Evolutionary conservation across 2,113 vertebrate species (phyloP).

Genomic region (Vulpes ferrilata): DNA sequence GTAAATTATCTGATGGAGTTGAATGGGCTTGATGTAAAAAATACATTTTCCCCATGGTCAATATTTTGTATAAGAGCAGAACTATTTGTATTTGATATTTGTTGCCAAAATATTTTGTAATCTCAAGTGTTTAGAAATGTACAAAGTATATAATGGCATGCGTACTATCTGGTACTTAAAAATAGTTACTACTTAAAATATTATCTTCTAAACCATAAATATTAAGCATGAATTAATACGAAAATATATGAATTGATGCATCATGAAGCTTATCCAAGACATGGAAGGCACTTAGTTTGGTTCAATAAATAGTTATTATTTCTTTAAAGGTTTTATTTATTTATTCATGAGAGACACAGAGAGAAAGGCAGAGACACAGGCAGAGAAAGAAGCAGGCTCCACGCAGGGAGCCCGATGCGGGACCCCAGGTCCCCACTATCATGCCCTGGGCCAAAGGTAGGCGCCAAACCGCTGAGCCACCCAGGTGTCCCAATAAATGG

Average conservation of each 20-base stretch:
- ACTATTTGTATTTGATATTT: background rate
- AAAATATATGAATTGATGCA: background rate
- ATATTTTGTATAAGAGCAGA: background rate
- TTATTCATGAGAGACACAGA: too few species aligned
- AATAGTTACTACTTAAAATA: background rate
- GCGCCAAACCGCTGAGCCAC: too few species aligned
- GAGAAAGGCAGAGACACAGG: too few species aligned
- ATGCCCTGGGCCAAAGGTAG: too few species aligned
- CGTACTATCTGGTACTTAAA: background rate
- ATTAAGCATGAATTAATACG: conserved; percentile 11
- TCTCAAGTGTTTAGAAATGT: background rate
- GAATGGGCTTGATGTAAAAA: background rate
- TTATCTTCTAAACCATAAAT: background rate
- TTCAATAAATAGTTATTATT: background rate
- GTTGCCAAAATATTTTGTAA: background rate
- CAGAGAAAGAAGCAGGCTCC: too few species aligned
- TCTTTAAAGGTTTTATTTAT: too few species aligned
- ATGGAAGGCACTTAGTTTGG: background rate
- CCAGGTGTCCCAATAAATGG: background rate
- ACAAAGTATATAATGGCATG: background rate
- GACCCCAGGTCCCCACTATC: too few species aligned
- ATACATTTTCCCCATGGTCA: background rate
- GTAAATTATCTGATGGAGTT: background rate
- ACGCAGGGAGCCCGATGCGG: too few species aligned
- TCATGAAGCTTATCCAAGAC: background rate